phyloP scores from a whole-genome alignment of 2,888 invertebrate species.

The Chaitophorus viminalis region DNA sequence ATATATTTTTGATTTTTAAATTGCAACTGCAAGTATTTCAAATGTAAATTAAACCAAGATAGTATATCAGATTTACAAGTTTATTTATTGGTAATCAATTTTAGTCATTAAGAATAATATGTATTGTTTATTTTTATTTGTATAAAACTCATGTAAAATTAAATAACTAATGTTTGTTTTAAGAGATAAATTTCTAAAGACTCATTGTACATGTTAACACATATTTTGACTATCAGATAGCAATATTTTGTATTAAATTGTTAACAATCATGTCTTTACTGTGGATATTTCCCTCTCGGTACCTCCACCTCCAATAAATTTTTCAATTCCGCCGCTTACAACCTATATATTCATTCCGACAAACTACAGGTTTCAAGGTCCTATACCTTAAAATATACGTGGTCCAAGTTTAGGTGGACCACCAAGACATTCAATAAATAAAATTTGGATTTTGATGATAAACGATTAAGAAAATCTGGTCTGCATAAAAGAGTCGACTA shows the following conservation, averaged over 20 bases:
- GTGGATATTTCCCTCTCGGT: slow-evolving; percentile 60
- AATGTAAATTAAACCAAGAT: slow-evolving; percentile 5
- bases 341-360: slow-evolving; percentile 57
- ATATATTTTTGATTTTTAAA: neutral
- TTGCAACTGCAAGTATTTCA: neutral
- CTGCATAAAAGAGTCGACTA: slow-evolving; percentile 99
- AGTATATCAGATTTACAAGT: slow-evolving; percentile 36
- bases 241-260: slow-evolving; percentile 33
- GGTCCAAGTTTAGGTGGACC: slow-evolving; percentile 44
- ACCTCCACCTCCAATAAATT: slow-evolving; percentile 58
- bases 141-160: slow-evolving; percentile 7
- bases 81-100: slow-evolving; percentile 34
- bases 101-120: neutral
- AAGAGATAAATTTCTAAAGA: slow-evolving; percentile 40
- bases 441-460: slow-evolving; percentile 87
- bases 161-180: slow-evolving; percentile 20
- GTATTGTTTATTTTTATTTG: slow-evolving; percentile 39
- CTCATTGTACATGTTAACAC: slow-evolving; percentile 18
- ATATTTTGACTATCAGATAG: slow-evolving; percentile 17
- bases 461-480: slow-evolving; percentile 92
- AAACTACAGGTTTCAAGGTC: slow-evolving; percentile 63
- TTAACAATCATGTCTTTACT: slow-evolving; percentile 44
- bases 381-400: slow-evolving; percentile 62
- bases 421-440: slow-evolving; percentile 52
- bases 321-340: slow-evolving; percentile 54